Percentiles rank a stretch among this genome's conserved stretches.
phyloP scores from a whole-genome alignment of 2,888 invertebrate species.

The Tipula helvola region DNA sequence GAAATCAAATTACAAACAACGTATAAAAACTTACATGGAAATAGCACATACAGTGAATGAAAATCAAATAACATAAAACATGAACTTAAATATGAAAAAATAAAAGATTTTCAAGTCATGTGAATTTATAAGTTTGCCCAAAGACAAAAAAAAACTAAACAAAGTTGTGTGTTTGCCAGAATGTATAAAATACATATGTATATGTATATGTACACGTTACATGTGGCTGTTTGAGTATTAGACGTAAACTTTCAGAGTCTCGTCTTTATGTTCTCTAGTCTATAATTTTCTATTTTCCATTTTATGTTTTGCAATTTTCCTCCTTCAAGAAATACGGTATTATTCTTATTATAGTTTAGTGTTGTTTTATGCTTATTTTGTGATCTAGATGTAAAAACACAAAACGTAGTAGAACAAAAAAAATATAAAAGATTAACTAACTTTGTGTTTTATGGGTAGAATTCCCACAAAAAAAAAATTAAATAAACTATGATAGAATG shows the following conservation, averaged over 20 bases:
- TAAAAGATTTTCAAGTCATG: not conserved
- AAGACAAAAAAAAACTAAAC: not conserved
- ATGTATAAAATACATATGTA: not conserved
- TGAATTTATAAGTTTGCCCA: not conserved
- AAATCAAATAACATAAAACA: not conserved
- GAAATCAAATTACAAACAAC: too few relatives aligned
- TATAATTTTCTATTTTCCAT: not conserved
- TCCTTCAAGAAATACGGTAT: not conserved
- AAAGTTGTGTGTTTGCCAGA: not conserved
- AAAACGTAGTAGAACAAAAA: not conserved
- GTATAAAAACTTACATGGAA: not conserved
- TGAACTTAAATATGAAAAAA: not conserved
- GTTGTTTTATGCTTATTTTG: not conserved
- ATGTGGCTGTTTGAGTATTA: not conserved
- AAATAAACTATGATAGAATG: not conserved
- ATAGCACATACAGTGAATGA: not conserved
- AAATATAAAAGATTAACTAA: not conserved
- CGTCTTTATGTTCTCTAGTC: not conserved
- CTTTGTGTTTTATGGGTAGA: not conserved
- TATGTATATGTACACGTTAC: not conserved
- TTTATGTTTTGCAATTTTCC: not conserved
- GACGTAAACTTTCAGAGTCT: not conserved
- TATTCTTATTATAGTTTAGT: not conserved
- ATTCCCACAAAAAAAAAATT: not conserved
- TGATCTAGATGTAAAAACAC: not conserved